Evolutionary conservation across 2,888 invertebrate species (phyloP).

Genomic region (Clistopyga incitator): DNA sequence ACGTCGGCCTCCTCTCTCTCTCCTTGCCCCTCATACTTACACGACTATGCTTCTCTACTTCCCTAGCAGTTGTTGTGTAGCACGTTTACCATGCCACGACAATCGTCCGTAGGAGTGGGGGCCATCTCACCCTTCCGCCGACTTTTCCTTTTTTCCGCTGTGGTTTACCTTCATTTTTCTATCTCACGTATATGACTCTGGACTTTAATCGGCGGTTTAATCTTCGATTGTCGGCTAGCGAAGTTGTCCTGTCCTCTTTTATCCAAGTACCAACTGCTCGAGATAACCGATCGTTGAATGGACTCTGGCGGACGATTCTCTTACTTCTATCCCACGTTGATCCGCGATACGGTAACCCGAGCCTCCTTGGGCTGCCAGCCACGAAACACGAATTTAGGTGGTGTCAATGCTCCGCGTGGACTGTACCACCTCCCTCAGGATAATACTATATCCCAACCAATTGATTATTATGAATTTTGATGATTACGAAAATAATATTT

Average conservation of each 20-base stretch:
- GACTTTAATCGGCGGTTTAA: neutral
- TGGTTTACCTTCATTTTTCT: slow-evolving; percentile 8
- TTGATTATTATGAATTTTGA: too few species aligned
- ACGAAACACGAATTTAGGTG: slow-evolving; percentile 39
- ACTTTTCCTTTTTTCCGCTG: neutral
- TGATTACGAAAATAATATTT: neutral
- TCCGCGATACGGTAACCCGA: slow-evolving; percentile 49
- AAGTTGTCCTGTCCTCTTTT: too few species aligned
- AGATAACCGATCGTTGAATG: too few species aligned
- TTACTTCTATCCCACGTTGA: slow-evolving; percentile 5
- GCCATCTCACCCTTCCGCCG: neutral
- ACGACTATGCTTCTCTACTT: slow-evolving; percentile 28
- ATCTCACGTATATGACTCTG: neutral
- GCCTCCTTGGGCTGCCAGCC: neutral
- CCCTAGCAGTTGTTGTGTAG: neutral
- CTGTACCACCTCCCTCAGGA: slow-evolving; percentile 15
- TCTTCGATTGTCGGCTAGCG: neutral
- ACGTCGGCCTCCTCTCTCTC: slow-evolving; percentile 44
- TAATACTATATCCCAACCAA: slow-evolving; percentile 8
- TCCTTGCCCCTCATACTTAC: slow-evolving; percentile 51
- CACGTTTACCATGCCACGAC: slow-evolving; percentile 45
- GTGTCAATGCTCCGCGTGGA: slow-evolving; percentile 21
- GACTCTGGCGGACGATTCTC: slow-evolving; percentile 15
- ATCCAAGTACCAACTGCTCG: too few species aligned
- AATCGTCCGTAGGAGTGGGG: slow-evolving; percentile 2